A percentile compares a stretch with the other conserved stretches of the same genome.
Evolutionary conservation across 2,797 vertebrate genomes (phyloP).

Genomic region (Coregonus sp.): DNA sequence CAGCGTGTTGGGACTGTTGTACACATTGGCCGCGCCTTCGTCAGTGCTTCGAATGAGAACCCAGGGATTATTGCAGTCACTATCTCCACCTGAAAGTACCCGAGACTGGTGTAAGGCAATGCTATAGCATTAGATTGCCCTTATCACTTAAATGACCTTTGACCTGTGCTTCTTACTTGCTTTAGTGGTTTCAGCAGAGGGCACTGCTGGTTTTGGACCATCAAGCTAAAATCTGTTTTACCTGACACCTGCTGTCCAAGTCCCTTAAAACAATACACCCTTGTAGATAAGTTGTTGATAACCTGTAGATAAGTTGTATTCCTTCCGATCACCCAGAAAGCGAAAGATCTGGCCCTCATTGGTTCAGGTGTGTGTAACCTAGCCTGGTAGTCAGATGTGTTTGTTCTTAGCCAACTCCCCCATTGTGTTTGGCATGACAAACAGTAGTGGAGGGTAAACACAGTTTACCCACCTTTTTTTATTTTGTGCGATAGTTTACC

Average conservation of each 20-base stretch:
- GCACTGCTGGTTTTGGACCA: not conserved
- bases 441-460: too few relatives aligned
- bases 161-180: constrained; percentile 1
- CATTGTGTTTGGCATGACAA: not conserved
- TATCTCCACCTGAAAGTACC: too few relatives aligned
- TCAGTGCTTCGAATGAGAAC: too few relatives aligned
- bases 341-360: not conserved
- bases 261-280: not conserved
- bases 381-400: not conserved
- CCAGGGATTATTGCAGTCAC: too few relatives aligned
- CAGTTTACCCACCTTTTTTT: too few relatives aligned
- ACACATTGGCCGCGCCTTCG: too few relatives aligned
- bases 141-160: not conserved
- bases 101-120: not conserved
- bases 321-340: not conserved
- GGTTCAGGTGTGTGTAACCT: not conserved
- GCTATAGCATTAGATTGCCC: not conserved
- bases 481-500: too few relatives aligned
- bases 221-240: not conserved
- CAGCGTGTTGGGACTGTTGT: too few relatives aligned
- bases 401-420: not conserved
- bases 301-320: not conserved
- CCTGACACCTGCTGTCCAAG: constrained; percentile 1
- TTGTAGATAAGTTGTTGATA: not conserved
- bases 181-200: not conserved